Evolutionary conservation across 2,113 vertebrate species (phyloP).

Genomic region (Bungarus multicinctus): DNA sequence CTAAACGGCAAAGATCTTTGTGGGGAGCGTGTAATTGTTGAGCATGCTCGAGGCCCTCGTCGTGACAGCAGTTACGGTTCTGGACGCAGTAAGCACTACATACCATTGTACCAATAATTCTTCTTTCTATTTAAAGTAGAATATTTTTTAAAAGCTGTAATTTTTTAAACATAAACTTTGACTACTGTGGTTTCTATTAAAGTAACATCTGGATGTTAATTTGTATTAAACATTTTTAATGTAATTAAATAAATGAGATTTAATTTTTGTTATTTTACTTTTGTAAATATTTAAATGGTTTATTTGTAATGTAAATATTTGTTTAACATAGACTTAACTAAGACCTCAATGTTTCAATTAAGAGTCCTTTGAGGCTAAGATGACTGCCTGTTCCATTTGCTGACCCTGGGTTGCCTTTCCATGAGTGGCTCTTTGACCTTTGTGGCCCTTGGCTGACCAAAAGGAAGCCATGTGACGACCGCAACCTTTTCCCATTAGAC

Average conservation of each 20-base stretch:
- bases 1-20: conserved; percentile 96
- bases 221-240: conserved; percentile 63
- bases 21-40: conserved; percentile 86
- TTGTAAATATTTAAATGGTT: conserved; percentile 68
- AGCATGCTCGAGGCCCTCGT: conserved; percentile 81
- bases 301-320: conserved; percentile 74
- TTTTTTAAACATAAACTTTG: conserved; percentile 46
- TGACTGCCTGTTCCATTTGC: conserved; percentile 92
- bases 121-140: conserved; percentile 55
- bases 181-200: conserved; percentile 55
- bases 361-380: conserved; percentile 92
- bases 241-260: conserved; percentile 46
- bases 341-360: conserved; percentile 98
- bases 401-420: conserved; percentile 97
- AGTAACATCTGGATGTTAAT: conserved; percentile 61
- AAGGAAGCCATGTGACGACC: conserved; percentile 94
- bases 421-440: conserved; percentile 93
- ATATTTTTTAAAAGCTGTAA: conserved; percentile 26
- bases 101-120: conserved; percentile 56
- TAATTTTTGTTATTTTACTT: conserved; percentile 63
- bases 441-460: conserved; percentile 93
- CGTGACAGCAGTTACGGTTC: conserved; percentile 86
- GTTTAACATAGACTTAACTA: conserved; percentile 95
- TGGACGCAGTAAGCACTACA: conserved; percentile 87
- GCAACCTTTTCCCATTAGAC: conserved; percentile 88